Conservation (phyloP, 92 coral and sea anemone genomes). For the Anthopleura xanthogrammica region DNA sequence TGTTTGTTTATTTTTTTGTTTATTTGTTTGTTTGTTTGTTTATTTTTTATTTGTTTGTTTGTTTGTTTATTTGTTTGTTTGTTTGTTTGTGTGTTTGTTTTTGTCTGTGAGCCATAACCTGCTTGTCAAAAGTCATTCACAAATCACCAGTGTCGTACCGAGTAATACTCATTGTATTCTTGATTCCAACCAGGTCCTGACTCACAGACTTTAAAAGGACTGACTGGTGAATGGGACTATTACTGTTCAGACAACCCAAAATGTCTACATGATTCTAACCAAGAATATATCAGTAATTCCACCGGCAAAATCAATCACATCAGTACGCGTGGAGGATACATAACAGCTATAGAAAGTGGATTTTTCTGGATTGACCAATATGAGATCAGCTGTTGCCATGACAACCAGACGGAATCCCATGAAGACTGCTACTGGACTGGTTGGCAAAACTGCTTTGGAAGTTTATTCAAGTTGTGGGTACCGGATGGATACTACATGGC, state of each 20-base stretch:
- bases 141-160: no score
- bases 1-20: no score
- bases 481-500: background rate
- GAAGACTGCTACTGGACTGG: background rate
- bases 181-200: background rate
- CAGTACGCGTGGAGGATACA: background rate
- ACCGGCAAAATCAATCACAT: background rate
- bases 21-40: no score
- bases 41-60: no score
- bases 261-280: background rate
- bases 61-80: no score
- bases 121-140: no score
- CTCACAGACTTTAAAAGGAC: background rate
- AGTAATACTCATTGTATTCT: no score
- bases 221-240: background rate
- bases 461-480: background rate
- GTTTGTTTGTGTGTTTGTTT: no score
- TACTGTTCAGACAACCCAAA: background rate
- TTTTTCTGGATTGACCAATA: background rate
- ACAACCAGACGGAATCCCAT: background rate
- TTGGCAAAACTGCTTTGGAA: conserved; percentile 1
- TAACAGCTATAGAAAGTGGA: background rate
- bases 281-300: background rate
- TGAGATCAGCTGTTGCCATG: background rate
- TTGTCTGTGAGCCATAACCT: no score